Base-by-base conservation (phyloP, 1,140 invertebrate genomes). In the Trichonephila clavipes region DNA sequence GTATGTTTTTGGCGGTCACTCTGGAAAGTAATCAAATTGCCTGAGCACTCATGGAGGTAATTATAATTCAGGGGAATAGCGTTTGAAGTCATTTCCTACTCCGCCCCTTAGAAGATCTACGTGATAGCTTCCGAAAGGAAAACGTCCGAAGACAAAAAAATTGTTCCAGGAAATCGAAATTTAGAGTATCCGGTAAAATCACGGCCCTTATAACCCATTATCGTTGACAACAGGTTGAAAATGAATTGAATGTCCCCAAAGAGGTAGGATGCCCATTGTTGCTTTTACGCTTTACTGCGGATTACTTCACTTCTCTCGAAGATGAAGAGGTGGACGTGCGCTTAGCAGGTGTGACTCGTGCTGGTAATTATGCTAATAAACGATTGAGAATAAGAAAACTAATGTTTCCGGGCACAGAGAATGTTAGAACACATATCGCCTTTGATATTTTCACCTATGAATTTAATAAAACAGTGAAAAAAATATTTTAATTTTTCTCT, bases 1-100 rank as follows among this genome's bases (percentile, higher is more conserved):
- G 19, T 82, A 77, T 82, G 51, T 90, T 90, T n/a, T 90, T 85
- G 61, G 72, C 21, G 77, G 90, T 51, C 81, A 69, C 24, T 82
- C 34, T 62, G 89, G 69, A 72, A 72, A n/a, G 28, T 81, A 81
- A 81, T 90, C 89, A 81, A 61, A 51, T n/a, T 51, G 72, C 72
- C 19, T 51, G 62, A 59, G 81, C 72, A 66, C 61, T 92, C 61
- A 28, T 28, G 90, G 40, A 58, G 81, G 59, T 85, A 92, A 92
- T 92, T 85, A 85, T 81, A 28, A 92, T 85, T 92, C 24, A 4
- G 61, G 66, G n/a, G 34, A 51, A 51, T 51, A 51, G 44, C 21
- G 14, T 28, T 12, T 81, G 66, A 24, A 77, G 19, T 16, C n/a
- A 88, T 61, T 64, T 64, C 90, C 62, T 85, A n/a, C n/a, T 34